Percentiles rank a stretch among this genome's conserved stretches.
Evolutionary conservation across 2,797 vertebrate species (phyloP).

Genomic region (Neosilurus hyrtlii): DNA sequence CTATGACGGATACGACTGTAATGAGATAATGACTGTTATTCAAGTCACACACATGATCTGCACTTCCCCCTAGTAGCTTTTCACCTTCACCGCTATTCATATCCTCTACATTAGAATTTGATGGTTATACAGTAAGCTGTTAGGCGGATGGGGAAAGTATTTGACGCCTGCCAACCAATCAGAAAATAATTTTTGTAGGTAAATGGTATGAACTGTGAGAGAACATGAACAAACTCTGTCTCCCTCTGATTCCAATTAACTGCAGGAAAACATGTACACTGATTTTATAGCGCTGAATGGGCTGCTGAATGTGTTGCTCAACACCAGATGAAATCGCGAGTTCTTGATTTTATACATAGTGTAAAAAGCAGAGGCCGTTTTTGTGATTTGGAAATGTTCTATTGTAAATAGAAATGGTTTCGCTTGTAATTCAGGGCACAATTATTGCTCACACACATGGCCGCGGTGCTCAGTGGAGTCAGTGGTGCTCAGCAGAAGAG

Average conservation of each 20-base stretch:
- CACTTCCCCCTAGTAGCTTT: no score
- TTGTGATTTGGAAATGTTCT: not conserved
- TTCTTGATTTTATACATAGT: not conserved
- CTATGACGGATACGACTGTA: no score
- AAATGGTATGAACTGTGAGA: not conserved
- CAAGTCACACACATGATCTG: no score
- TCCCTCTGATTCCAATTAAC: not conserved
- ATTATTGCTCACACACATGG: not conserved
- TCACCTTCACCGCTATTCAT: no score
- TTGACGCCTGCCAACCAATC: not conserved
- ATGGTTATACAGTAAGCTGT: not conserved
- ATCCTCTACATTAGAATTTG: no score
- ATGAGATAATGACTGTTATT: no score
- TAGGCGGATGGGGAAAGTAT: not conserved
- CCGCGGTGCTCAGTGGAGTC: not conserved
- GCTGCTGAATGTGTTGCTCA: not conserved
- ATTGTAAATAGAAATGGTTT: not conserved
- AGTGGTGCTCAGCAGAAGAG: conserved; percentile 13
- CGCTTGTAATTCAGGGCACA: not conserved
- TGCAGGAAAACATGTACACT: not conserved
- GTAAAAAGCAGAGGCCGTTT: not conserved
- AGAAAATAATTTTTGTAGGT: not conserved
- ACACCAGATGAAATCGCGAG: not conserved
- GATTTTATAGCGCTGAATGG: not conserved
- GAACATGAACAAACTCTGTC: not conserved